Conservation (phyloP, 2,888 invertebrate genomes). For the Aplocera efformata region DNA sequence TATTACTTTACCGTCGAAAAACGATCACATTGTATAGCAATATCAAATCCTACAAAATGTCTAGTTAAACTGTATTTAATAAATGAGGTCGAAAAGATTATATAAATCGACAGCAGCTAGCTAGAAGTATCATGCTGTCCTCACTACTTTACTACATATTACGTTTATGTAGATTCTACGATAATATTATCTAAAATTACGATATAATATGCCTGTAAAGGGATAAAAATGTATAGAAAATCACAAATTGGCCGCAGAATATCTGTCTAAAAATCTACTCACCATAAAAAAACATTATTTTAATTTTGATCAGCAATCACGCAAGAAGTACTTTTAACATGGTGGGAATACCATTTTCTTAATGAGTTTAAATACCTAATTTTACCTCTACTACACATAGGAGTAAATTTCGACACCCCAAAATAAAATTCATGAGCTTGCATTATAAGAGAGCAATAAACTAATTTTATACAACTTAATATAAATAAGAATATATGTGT, state of each 20-base stretch:
- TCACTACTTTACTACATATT: constrained; percentile 59
- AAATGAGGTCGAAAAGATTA: constrained; percentile 63
- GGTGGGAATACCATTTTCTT: constrained; percentile 24
- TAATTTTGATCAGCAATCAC: constrained; percentile 34
- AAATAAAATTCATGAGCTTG: constrained; percentile 45
- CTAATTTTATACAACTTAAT: constrained; percentile 74
- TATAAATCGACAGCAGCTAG: constrained; percentile 44
- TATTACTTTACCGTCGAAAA: constrained; percentile 47
- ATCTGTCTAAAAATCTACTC: constrained; percentile 40
- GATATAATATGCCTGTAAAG: constrained; percentile 68
- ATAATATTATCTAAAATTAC: constrained; percentile 56
- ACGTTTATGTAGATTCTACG: constrained; percentile 50
- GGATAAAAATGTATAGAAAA: constrained; percentile 73
- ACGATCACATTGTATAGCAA: constrained; percentile 66
- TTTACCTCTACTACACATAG: constrained; percentile 20
- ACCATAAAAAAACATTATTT: constrained; percentile 20
- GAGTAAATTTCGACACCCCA: constrained; percentile 27
- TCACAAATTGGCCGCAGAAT: constrained; percentile 73
- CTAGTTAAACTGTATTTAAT: constrained; percentile 44
- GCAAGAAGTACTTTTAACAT: constrained; percentile 28
- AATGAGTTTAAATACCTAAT: constrained; percentile 25
- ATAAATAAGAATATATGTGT: constrained; percentile 53
- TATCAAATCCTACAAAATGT: constrained; percentile 68
- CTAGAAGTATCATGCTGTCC: constrained; percentile 41
- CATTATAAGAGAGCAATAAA: constrained; percentile 63